Base-by-base conservation (phyloP, 2,888 invertebrate genomes). In the Chymomyza fuscimana region DNA sequence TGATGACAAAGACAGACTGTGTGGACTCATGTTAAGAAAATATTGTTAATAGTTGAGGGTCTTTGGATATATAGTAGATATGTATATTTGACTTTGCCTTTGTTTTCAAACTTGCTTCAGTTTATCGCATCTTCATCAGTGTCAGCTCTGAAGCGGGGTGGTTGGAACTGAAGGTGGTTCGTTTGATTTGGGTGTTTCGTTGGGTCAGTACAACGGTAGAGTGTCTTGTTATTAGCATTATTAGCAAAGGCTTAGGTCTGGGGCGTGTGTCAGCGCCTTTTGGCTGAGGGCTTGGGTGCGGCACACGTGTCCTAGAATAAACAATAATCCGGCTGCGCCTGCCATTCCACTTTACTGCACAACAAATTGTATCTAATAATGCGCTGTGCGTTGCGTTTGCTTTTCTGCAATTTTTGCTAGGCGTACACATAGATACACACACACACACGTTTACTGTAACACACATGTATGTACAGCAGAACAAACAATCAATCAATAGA, bases 311-410 rank as follows among this genome's bases (percentile, higher is more conserved):
- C 87, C 88, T 88, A 85, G 88, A 85, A 86, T 84, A 84, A 85
- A 86, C 87, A 86, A 86, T 86, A 86, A 86, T 88, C 83, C 88
- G 71, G 80, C 84, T 83, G 75, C 83, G 83, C 81, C 87, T 88
- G 85, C 72, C 82, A 76, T 88, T 84, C 87, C 82, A 81, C 88
- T 80, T 85, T 78, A 73, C 72, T 85, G 82, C 87, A 83, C 83
- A 83, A 86, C 86, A 87, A 83, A 83, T 88, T 86, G 86, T 85
- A 81, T 88, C 88, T 85, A 86, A 85, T 85, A 88, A 85, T 88
- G 81, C 86, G 85, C 78, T 75, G 32, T 54, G 32, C 29, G 22
- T 63, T 68, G 15, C 32, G 29, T 59, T 63, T 56, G 25, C 19
- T 25, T 15, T 75, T 80, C 78, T 81, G 86, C 78, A 19, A 62